These are phyloP conservation scores for Acanthococcus lagerstroemiae DNA, from an alignment of 2,888 invertebrate species.

Conservation along the genomic window DNA sequence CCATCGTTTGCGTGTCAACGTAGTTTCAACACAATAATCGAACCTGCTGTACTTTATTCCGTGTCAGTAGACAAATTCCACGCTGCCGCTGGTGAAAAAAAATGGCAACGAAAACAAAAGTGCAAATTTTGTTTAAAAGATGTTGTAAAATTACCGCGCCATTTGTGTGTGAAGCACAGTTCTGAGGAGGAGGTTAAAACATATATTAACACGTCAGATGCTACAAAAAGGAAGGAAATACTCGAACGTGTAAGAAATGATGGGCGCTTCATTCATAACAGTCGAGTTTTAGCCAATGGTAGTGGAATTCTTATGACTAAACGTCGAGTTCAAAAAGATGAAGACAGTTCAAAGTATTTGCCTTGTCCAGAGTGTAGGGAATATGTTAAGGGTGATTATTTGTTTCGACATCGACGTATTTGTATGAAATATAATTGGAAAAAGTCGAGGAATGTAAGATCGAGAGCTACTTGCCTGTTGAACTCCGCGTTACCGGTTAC, in stretches of 20 bases:
- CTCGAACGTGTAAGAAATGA: not conserved
- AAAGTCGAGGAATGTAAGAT: not conserved
- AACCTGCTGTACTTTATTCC: no score
- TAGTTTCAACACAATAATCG: no score
- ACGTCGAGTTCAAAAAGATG: not conserved
- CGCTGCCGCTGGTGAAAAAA: not conserved
- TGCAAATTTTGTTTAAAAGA: not conserved
- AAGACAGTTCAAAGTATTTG: not conserved
- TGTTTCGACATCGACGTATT: not conserved
- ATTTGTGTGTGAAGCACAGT: not conserved
- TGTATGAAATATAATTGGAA: not conserved
- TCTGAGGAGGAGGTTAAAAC: not conserved
- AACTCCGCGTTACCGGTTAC: not conserved
- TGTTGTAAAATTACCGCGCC: not conserved
- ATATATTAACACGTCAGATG: not conserved
- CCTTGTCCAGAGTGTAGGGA: not conserved
- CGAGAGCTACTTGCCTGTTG: not conserved
- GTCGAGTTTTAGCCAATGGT: not conserved
- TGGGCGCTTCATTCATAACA: not conserved
- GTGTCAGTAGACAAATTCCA: no score
- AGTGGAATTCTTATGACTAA: not conserved
- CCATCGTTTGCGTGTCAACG: no score
- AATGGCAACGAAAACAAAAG: not conserved
- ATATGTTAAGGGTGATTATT: not conserved
- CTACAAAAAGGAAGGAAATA: not conserved